These are phyloP conservation scores for Tiphia femorata DNA, from an alignment of 2,888 invertebrate genomes.

Conservation along the genomic window DNA sequence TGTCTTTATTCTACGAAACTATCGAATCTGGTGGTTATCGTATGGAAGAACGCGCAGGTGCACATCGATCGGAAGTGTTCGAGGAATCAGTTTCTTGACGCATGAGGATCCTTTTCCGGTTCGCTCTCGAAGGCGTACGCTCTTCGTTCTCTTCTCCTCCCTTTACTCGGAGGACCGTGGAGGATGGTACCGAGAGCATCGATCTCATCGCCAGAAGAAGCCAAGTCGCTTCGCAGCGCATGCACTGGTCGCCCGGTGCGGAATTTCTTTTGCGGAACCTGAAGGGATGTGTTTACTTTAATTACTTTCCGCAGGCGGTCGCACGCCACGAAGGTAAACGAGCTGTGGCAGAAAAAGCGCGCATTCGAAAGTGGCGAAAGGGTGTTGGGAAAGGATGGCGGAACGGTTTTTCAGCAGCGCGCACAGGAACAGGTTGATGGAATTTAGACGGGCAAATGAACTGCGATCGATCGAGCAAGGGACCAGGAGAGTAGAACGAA, in stretches of 20 bases:
- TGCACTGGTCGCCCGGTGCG: conserved; percentile 13
- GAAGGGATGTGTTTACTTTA: conserved; percentile 31
- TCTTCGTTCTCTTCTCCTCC: background rate
- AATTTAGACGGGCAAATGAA: background rate
- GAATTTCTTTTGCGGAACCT: conserved; percentile 21
- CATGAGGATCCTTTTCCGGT: conserved; percentile 21
- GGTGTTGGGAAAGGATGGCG: too few relatives aligned
- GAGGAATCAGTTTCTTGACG: conserved; percentile 20
- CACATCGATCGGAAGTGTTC: conserved; percentile 13
- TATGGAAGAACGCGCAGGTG: too few relatives aligned
- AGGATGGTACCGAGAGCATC: too few relatives aligned
- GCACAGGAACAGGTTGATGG: background rate
- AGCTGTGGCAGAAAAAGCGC: conserved; percentile 26
- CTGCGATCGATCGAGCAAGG: too few relatives aligned
- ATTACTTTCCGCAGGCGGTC: conserved; percentile 35
- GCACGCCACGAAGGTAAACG: conserved; percentile 28
- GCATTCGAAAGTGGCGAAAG: too few relatives aligned
- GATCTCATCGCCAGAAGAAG: conserved; percentile 23
- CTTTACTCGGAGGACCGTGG: too few relatives aligned
- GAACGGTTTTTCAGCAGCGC: background rate
- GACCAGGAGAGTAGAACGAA: background rate
- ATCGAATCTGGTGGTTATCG: too few relatives aligned
- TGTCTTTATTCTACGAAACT: too few relatives aligned
- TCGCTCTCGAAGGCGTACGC: conserved; percentile 1
- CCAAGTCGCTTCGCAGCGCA: too few relatives aligned